Conservation (phyloP, 2,888 invertebrate genomes). For the Acleris sparsana region DNA sequence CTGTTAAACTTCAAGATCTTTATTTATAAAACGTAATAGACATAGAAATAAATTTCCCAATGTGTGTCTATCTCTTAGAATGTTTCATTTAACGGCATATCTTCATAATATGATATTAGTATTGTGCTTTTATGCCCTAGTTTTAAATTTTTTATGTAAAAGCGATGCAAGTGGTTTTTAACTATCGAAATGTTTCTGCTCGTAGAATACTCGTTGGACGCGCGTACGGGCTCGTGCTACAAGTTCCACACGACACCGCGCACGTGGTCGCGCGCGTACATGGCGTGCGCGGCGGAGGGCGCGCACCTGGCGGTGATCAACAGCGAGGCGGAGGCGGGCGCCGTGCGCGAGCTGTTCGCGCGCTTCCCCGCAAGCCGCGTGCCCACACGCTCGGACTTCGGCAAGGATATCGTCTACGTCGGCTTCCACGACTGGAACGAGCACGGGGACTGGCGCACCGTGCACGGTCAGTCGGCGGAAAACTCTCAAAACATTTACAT, state of each 20-base stretch:
- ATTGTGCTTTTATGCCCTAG: too few relatives aligned
- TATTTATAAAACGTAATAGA: too few relatives aligned
- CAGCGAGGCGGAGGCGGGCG: constrained; percentile 24
- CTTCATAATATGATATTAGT: too few relatives aligned
- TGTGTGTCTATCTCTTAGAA: too few relatives aligned
- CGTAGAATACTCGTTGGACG: constrained; percentile 26
- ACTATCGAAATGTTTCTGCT: not conserved
- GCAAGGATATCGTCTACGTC: constrained; percentile 28
- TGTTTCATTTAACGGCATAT: too few relatives aligned
- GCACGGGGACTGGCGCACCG: constrained; percentile 33
- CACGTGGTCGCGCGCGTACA: constrained; percentile 33
- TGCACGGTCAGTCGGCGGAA: constrained; percentile 14
- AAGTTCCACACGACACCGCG: constrained; percentile 36
- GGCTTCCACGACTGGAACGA: constrained; percentile 31
- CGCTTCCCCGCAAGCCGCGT: constrained; percentile 7
- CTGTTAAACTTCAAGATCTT: too few relatives aligned
- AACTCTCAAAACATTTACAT: not conserved
- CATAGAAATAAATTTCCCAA: too few relatives aligned
- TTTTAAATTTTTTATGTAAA: too few relatives aligned
- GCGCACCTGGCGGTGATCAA: constrained; percentile 32
- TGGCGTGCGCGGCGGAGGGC: constrained; percentile 37
- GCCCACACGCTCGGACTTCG: constrained; percentile 2
- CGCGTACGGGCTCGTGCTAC: constrained; percentile 35
- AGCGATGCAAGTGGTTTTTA: too few relatives aligned
- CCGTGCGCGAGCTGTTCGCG: constrained; percentile 19